Evolutionary conservation across 1,140 invertebrate species (phyloP).

Genomic region (Phymastichus coffea): DNA sequence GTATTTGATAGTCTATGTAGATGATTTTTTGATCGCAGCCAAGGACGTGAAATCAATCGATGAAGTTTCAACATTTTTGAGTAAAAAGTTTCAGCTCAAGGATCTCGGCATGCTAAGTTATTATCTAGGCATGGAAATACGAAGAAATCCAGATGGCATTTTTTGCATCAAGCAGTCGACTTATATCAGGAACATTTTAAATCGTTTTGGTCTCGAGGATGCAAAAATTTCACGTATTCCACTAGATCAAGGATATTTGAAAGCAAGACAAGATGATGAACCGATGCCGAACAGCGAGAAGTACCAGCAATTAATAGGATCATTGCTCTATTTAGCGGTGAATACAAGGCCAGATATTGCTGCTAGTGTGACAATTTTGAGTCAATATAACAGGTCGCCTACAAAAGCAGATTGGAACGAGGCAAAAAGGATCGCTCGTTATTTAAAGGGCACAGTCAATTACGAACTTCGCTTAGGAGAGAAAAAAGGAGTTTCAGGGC

Average conservation of each 20-base stretch:
- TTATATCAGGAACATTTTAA: not conserved
- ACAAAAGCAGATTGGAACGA: constrained; percentile 36
- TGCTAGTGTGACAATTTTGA: constrained; percentile 39
- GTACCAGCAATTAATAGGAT: constrained; percentile 40
- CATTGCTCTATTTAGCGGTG: constrained; percentile 43
- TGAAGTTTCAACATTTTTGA: not conserved
- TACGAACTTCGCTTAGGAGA: constrained; percentile 9
- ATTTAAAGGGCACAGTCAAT: constrained; percentile 33
- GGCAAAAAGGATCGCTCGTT: constrained; percentile 39
- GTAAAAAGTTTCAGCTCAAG: constrained; percentile 3
- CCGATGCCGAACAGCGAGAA: not conserved
- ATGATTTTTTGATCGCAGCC: constrained; percentile 2
- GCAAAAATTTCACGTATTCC: constrained; percentile 29
- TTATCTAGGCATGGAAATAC: constrained; percentile 8
- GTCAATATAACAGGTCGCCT: constrained; percentile 36
- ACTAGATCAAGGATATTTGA: not conserved
- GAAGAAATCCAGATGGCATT: constrained; percentile 24
- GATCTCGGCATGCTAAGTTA: constrained; percentile 1
- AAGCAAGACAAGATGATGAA: not conserved
- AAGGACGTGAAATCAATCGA: not conserved
- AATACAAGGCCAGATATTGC: constrained; percentile 45
- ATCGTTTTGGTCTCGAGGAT: constrained; percentile 44
- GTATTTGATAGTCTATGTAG: not conserved
- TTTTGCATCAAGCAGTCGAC: constrained; percentile 3
- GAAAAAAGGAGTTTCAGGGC: not conserved